Conservation (phyloP, 2,888 invertebrate species). For the Onchidella celtica region DNA sequence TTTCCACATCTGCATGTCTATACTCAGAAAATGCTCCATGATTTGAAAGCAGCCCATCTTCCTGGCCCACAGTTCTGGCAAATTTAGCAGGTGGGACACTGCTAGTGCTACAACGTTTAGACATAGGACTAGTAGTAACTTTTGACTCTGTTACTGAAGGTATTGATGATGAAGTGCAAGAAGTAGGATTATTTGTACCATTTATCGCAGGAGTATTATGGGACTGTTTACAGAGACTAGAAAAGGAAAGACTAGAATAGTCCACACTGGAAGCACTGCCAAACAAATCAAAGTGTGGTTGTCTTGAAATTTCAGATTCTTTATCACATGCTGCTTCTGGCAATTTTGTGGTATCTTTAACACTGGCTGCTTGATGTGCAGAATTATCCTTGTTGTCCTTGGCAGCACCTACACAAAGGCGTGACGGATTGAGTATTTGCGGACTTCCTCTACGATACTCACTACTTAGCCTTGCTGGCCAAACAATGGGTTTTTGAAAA, state of each 20-base stretch:
- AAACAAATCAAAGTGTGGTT: neutral
- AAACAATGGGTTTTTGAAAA: constrained; percentile 33
- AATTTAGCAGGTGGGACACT: constrained; percentile 21
- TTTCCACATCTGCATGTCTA: neutral
- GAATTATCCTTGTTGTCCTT: neutral
- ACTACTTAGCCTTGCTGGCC: constrained; percentile 37
- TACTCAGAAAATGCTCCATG: neutral
- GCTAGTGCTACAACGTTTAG: constrained; percentile 15
- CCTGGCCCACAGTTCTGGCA: neutral
- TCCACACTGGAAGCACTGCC: neutral
- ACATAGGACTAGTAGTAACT: neutral
- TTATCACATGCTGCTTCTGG: neutral
- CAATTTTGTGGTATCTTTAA: neutral
- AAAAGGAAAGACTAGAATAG: constrained; percentile 28
- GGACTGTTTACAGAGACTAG: constrained; percentile 12
- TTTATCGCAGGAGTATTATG: neutral
- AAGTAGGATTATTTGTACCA: neutral
- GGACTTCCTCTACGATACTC: neutral
- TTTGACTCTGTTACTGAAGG: too few species aligned
- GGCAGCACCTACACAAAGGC: neutral
- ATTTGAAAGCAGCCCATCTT: neutral
- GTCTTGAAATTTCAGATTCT: neutral
- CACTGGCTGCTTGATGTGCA: neutral
- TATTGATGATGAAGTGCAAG: neutral
- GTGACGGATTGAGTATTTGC: constrained; percentile 21